A percentile compares a stretch with the other conserved stretches of the same genome.
phyloP scores from a whole-genome alignment of 2,797 vertebrate species.

The Tenualosa thibaudeaui region DNA sequence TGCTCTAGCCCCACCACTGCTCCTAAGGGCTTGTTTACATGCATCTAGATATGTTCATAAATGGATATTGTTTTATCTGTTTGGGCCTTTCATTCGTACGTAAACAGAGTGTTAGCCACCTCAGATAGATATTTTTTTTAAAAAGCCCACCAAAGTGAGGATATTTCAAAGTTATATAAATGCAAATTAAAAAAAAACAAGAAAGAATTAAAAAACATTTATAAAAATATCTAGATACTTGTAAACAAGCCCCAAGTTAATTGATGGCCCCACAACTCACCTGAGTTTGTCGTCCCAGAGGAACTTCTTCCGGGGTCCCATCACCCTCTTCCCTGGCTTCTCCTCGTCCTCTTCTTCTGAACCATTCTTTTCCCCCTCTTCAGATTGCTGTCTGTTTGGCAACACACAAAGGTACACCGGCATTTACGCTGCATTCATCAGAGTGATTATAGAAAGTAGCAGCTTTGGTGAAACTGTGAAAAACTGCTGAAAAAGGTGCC shows the following conservation, averaged over 20 bases:
- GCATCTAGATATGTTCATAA: no score
- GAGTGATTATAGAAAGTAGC: not conserved
- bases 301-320: conserved; percentile 96
- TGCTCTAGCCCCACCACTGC: not conserved
- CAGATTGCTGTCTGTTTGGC: conserved; percentile 81
- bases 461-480: no score
- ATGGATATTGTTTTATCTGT: no score
- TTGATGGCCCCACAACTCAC: conserved; percentile 59
- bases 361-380: conserved; percentile 91
- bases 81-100: no score
- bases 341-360: conserved; percentile 97
- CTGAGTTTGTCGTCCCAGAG: conserved; percentile 95
- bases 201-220: no score
- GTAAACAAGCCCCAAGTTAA: not conserved
- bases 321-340: conserved; percentile 92
- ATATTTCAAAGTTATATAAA: no score
- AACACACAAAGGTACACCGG: conserved; percentile 1
- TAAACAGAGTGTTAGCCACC: no score
- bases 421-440: not conserved
- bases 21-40: not conserved
- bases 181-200: no score
- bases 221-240: no score
- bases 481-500: not conserved
- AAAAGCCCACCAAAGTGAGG: no score
- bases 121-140: no score